phyloP scores from a whole-genome alignment of 2,888 invertebrate genomes.

The Acanthosepion pharaonis region DNA sequence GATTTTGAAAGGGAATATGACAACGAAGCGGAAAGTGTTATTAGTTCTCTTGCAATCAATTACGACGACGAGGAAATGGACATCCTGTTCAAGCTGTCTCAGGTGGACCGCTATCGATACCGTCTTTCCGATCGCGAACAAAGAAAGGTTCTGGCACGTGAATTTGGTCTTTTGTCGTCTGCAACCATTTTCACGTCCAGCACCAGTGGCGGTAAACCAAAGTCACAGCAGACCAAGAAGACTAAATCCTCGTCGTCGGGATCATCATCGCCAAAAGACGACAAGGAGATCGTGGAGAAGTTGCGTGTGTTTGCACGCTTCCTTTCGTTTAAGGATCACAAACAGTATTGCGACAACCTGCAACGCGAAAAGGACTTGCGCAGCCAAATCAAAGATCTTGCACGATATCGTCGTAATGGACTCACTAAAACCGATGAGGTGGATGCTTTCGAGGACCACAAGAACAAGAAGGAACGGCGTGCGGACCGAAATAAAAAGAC shows the following conservation, averaged over 20 bases:
- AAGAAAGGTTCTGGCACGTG: constrained; percentile 90
- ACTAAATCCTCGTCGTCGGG: constrained; percentile 75
- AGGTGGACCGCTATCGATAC: constrained; percentile 88
- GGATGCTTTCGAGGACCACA: constrained; percentile 86
- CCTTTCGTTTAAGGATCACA: constrained; percentile 88
- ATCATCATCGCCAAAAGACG: constrained; percentile 33
- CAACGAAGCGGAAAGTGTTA: constrained; percentile 89
- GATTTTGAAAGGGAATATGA: constrained; percentile 97
- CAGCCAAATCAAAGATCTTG: constrained; percentile 80
- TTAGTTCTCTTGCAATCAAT: constrained; percentile 87
- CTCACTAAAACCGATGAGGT: constrained; percentile 83
- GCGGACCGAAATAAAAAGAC: constrained; percentile 79
- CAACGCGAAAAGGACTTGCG: constrained; percentile 54
- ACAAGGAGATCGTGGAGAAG: constrained; percentile 82
- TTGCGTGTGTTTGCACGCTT: constrained; percentile 91
- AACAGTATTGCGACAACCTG: constrained; percentile 82
- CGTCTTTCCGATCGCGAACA: constrained; percentile 83
- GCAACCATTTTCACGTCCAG: constrained; percentile 79
- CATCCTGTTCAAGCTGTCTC: constrained; percentile 76
- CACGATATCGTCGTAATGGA: constrained; percentile 89
- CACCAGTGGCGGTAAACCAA: constrained; percentile 79
- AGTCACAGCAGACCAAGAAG: constrained; percentile 77
- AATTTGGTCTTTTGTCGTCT: constrained; percentile 90
- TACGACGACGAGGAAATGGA: constrained; percentile 87
- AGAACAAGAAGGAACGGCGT: constrained; percentile 77